phyloP scores from a whole-genome alignment of 2,113 vertebrate genomes.

The Pelodiscus sinensis region DNA sequence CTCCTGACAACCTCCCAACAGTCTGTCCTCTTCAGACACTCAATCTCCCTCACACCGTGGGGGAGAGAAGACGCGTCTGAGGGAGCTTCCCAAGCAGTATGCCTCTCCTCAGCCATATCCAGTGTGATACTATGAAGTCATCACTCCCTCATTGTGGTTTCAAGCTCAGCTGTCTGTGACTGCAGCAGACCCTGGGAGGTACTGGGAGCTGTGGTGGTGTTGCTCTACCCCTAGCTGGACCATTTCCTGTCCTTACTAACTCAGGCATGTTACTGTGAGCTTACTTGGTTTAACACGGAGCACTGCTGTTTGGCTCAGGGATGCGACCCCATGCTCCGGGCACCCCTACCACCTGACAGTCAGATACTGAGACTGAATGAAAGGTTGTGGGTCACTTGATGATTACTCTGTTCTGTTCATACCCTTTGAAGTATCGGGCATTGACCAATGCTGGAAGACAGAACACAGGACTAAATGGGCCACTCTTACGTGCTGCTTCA shows the following conservation, averaged over 20 bases:
- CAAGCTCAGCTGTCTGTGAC: neutral
- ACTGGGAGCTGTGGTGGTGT: neutral
- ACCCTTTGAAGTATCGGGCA: neutral
- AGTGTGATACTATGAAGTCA: neutral
- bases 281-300: neutral
- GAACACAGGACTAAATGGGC: neutral
- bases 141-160: neutral
- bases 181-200: conserved; percentile 17
- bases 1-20: neutral
- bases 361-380: neutral
- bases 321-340: neutral
- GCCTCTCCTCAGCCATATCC: neutral
- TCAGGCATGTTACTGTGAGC: neutral
- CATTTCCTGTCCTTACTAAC: neutral
- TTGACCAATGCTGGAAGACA: neutral
- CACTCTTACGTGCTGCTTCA: neutral
- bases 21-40: neutral
- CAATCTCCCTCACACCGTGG: neutral
- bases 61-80: neutral
- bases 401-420: neutral
- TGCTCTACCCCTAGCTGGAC: neutral
- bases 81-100: conserved; percentile 5
- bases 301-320: neutral
- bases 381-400: neutral
- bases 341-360: neutral